These are phyloP conservation scores for Pinctada fucata DNA, from an alignment of 2,888 invertebrate species.

Conservation along the genomic window DNA sequence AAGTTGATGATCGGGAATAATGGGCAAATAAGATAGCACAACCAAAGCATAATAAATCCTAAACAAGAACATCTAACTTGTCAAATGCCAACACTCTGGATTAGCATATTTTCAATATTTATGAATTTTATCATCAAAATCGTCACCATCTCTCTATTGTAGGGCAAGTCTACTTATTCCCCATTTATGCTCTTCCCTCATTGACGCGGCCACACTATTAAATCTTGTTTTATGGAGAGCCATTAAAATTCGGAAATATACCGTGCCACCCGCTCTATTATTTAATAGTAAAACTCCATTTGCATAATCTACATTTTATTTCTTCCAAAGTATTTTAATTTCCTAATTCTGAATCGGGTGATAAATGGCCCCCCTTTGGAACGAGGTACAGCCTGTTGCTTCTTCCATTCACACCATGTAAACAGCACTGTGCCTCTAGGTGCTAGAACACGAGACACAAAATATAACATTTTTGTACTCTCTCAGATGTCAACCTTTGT, in stretches of 20 bases:
- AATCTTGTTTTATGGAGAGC: constrained; percentile 1
- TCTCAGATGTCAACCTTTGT: too few species aligned
- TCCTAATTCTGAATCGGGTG: neutral
- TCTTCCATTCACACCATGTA: too few species aligned
- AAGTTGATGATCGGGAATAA: constrained; percentile 15
- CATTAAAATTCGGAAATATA: neutral
- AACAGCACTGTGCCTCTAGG: too few species aligned
- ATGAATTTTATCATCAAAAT: constrained; percentile 29
- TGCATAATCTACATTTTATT: constrained; percentile 1
- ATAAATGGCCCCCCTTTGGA: neutral
- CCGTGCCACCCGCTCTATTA: neutral
- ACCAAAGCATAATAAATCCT: constrained; percentile 28
- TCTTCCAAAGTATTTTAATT: neutral
- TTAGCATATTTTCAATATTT: constrained; percentile 32
- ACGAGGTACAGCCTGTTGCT: too few species aligned
- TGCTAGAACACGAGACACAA: too few species aligned
- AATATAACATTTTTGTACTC: too few species aligned
- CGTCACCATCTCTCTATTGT: constrained; percentile 15
- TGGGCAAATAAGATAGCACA: constrained; percentile 19
- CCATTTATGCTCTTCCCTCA: neutral
- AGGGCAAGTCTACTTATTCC: neutral
- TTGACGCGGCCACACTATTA: neutral
- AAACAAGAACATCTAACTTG: constrained; percentile 28
- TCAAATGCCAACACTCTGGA: constrained; percentile 25
- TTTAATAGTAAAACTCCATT: neutral